These are phyloP conservation scores for Falco rusticolus DNA, from an alignment of 2,797 vertebrate genomes.

Conservation along the genomic window DNA sequence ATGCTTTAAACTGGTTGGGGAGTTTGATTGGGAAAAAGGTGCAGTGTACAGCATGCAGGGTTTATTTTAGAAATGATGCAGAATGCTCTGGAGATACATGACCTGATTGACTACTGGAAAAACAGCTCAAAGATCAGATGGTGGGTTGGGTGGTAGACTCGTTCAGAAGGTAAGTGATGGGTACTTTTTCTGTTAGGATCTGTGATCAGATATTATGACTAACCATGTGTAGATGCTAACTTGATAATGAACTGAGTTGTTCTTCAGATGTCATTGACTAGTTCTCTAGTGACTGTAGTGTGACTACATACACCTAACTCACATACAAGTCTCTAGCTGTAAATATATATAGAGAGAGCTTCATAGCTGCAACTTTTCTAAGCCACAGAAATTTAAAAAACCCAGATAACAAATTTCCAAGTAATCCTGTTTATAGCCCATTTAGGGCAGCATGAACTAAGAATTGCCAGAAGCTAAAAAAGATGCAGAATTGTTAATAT, in stretches of 20 bases:
- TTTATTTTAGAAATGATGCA: not conserved
- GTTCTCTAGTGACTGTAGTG: not conserved
- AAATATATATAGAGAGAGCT: not conserved
- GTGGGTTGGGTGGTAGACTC: not conserved
- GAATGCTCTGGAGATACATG: not conserved
- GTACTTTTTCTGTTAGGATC: not conserved
- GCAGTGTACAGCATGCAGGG: not conserved
- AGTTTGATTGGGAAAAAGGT: not conserved
- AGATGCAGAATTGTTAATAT: not conserved
- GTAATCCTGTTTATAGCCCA: not conserved
- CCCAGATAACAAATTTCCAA: not conserved
- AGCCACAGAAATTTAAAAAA: not conserved
- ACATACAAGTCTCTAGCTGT: not conserved
- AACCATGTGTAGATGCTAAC: not conserved
- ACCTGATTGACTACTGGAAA: not conserved
- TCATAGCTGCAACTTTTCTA: not conserved
- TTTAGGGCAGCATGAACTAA: not conserved
- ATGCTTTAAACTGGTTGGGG: not conserved
- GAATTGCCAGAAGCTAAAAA: not conserved
- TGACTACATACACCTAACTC: not conserved
- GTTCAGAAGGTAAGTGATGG: not conserved
- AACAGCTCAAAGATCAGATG: not conserved
- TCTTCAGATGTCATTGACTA: not conserved
- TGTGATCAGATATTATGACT: not conserved
- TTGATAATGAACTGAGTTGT: not conserved